These are phyloP conservation scores for Sebastes minor DNA, from an alignment of 2,797 vertebrate genomes.

Conservation along the genomic window DNA sequence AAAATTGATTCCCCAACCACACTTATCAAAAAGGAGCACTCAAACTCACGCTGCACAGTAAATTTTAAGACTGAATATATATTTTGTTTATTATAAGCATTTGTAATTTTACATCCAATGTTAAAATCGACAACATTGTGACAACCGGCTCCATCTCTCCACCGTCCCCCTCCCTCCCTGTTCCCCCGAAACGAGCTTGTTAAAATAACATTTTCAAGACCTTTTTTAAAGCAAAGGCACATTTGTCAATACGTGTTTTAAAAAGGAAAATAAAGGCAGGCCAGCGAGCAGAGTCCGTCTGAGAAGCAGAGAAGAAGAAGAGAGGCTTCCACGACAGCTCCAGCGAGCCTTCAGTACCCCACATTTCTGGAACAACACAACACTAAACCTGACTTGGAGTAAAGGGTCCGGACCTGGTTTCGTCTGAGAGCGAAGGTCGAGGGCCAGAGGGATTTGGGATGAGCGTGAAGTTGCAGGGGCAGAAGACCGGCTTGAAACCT, in stretches of 20 bases:
- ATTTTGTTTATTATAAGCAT: constrained; percentile 86
- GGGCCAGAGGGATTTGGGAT: constrained; percentile 45
- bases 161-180: constrained; percentile 34
- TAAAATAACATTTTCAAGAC: constrained; percentile 82
- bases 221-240: constrained; percentile 87
- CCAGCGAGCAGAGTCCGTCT: constrained; percentile 69
- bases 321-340: constrained; percentile 56
- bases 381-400: constrained; percentile 63
- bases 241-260: constrained; percentile 80
- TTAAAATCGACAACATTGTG: constrained; percentile 81
- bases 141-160: constrained; percentile 61
- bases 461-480: constrained; percentile 51
- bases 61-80: constrained; percentile 85
- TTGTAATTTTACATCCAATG: constrained; percentile 85
- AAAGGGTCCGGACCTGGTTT: constrained; percentile 45
- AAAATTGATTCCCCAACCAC: constrained; percentile 74
- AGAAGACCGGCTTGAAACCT: constrained; percentile 55
- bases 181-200: constrained; percentile 69
- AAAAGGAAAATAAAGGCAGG: constrained; percentile 75
- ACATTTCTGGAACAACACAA: constrained; percentile 58
- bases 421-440: constrained; percentile 35
- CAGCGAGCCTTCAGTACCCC: constrained; percentile 54
- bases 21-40: constrained; percentile 78
- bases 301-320: constrained; percentile 59
- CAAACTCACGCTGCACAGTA: constrained; percentile 81